These are phyloP conservation scores for Cryptus armator DNA, from an alignment of 2,888 invertebrate genomes.

Conservation along the genomic window DNA sequence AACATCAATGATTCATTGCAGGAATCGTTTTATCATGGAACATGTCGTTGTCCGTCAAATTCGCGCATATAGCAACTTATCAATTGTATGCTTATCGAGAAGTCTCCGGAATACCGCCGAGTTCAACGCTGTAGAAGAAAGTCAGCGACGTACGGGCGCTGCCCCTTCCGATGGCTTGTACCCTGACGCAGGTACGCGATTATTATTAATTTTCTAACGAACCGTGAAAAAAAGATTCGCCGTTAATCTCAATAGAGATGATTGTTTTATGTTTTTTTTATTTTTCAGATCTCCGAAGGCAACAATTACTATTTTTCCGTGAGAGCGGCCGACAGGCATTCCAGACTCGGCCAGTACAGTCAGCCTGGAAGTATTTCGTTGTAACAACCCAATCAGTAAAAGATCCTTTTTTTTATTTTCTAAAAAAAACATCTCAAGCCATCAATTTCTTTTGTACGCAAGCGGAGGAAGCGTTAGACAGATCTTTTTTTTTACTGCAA, in stretches of 20 bases:
- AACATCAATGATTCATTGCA: constrained; percentile 61
- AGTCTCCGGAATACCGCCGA: constrained; percentile 88
- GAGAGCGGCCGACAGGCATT: constrained; percentile 93
- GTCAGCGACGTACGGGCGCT: constrained; percentile 97
- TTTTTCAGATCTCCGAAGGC: constrained; percentile 92
- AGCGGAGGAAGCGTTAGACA: constrained; percentile 48
- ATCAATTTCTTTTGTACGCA: constrained; percentile 35
- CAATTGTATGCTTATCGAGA: constrained; percentile 98
- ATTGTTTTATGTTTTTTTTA: constrained; percentile 61
- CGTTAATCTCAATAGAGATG: not conserved
- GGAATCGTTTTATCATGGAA: constrained; percentile 97
- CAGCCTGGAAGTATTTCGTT: constrained; percentile 91
- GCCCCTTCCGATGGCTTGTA: constrained; percentile 96
- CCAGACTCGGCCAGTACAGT: constrained; percentile 94
- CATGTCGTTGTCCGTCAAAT: constrained; percentile 89
- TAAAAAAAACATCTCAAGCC: not conserved
- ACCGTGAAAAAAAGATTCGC: not conserved
- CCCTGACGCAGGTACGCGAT: constrained; percentile 91
- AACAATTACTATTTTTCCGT: constrained; percentile 97
- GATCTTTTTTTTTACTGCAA: constrained; percentile 42
- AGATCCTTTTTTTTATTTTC: constrained; percentile 1
- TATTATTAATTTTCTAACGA: not conserved
- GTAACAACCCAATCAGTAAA: constrained; percentile 73
- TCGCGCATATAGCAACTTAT: constrained; percentile 93
- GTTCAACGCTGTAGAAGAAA: constrained; percentile 94